These are phyloP conservation scores for Martes flavigula DNA, from an alignment of 2,797 vertebrate genomes.

Conservation along the genomic window DNA sequence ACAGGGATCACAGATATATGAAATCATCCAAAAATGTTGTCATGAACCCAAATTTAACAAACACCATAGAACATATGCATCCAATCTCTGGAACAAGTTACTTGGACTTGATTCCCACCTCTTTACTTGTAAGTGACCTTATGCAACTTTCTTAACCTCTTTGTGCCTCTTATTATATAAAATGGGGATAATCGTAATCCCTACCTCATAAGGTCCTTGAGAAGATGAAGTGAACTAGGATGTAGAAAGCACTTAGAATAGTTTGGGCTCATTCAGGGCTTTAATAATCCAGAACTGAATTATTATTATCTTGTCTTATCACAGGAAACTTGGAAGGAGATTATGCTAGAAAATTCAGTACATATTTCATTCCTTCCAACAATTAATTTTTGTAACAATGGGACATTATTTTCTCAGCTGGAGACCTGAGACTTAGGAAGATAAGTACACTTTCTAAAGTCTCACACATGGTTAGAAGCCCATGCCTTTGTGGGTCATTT, in stretches of 20 bases:
- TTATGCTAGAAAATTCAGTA: background rate
- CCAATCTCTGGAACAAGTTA: background rate
- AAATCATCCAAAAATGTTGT: background rate
- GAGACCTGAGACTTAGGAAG: constrained; percentile 2
- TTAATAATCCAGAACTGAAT: background rate
- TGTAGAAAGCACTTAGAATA: background rate
- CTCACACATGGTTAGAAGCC: constrained; percentile 1
- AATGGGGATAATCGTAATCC: background rate
- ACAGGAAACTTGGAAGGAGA: background rate
- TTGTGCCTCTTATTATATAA: background rate
- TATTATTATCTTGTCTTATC: background rate
- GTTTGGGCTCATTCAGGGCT: background rate
- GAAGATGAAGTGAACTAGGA: background rate
- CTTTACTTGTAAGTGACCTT: background rate
- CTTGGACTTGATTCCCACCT: background rate
- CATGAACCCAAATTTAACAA: background rate
- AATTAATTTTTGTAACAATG: background rate
- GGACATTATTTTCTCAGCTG: background rate
- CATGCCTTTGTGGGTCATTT: background rate
- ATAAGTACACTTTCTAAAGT: constrained; percentile 13
- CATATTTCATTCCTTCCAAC: background rate
- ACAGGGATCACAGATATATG: background rate
- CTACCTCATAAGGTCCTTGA: background rate
- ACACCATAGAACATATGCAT: background rate
- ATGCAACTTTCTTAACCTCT: background rate